Evolutionary conservation across 2,888 invertebrate genomes (phyloP).

Genomic region (Acronicta aceris): DNA sequence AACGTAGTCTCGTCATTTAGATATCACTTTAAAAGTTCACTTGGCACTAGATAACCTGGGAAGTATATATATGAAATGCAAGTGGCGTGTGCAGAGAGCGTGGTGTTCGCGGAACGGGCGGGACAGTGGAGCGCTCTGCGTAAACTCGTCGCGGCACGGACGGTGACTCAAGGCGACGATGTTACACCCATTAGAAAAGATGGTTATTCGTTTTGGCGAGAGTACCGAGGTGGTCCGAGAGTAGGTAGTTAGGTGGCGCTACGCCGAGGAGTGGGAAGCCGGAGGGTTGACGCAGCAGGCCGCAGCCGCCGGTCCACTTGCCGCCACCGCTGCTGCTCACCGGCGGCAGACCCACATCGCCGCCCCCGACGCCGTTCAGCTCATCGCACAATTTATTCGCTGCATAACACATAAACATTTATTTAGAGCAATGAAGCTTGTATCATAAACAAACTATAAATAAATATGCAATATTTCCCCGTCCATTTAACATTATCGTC

Average conservation of each 20-base stretch:
- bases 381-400: slow-evolving; percentile 85
- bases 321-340: slow-evolving; percentile 81
- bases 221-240: slow-evolving; percentile 90
- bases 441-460: slow-evolving; percentile 27
- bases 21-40: slow-evolving; percentile 57
- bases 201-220: slow-evolving; percentile 90
- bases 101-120: slow-evolving; percentile 28
- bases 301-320: slow-evolving; percentile 90
- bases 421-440: slow-evolving; percentile 22
- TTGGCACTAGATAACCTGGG: slow-evolving; percentile 48
- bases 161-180: slow-evolving; percentile 60
- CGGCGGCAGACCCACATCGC: slow-evolving; percentile 76
- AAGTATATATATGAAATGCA: slow-evolving; percentile 45
- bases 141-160: slow-evolving; percentile 52
- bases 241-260: slow-evolving; percentile 89
- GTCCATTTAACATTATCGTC: slow-evolving; percentile 41
- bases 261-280: slow-evolving; percentile 90
- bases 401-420: slow-evolving; percentile 63
- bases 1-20: slow-evolving; percentile 55
- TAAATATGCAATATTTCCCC: slow-evolving; percentile 31
- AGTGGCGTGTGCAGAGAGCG: slow-evolving; percentile 30
- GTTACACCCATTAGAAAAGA: slow-evolving; percentile 89
- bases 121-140: slow-evolving; percentile 44
- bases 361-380: slow-evolving; percentile 78
- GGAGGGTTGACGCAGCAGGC: slow-evolving; percentile 90